These are phyloP conservation scores for Miltochrista miniata DNA, from an alignment of 2,888 invertebrate species.

Conservation along the genomic window DNA sequence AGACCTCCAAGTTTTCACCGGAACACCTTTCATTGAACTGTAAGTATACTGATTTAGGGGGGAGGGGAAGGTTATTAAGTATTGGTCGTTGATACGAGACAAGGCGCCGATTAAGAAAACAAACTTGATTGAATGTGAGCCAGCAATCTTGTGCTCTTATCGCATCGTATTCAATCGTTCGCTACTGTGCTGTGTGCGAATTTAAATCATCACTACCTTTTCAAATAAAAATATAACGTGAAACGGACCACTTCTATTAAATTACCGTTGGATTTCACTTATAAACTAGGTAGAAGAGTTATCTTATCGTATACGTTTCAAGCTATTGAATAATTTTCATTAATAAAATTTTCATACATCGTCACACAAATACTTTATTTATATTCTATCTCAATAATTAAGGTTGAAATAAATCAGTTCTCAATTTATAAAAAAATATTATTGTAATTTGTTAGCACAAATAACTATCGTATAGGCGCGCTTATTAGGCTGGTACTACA, in stretches of 20 bases:
- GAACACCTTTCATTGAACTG: conserved; percentile 20
- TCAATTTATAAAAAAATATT: no score
- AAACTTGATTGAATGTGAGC: conserved; percentile 58
- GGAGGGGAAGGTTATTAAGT: conserved; percentile 34
- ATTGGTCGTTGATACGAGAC: conserved; percentile 50
- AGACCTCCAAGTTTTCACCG: conserved; percentile 49
- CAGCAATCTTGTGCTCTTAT: conserved; percentile 56
- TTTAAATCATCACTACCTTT: conserved; percentile 12
- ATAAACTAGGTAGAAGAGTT: no score
- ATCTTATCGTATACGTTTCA: no score
- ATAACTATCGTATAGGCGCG: no score
- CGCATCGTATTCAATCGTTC: conserved; percentile 53
- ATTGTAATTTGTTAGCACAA: no score
- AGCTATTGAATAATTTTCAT: no score
- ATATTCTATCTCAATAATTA: no score
- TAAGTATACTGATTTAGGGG: conserved; percentile 17
- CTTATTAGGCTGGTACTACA: no score
- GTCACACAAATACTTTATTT: no score
- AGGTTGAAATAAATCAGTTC: no score
- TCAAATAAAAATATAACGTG: neutral
- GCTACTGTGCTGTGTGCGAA: conserved; percentile 31
- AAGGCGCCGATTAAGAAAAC: conserved; percentile 69
- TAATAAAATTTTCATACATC: no score
- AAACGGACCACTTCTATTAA: neutral
- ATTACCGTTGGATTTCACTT: neutral